These are phyloP conservation scores for Pygathrix nemaeus DNA, from an alignment of 2,113 vertebrate genomes.

Conservation along the genomic window DNA sequence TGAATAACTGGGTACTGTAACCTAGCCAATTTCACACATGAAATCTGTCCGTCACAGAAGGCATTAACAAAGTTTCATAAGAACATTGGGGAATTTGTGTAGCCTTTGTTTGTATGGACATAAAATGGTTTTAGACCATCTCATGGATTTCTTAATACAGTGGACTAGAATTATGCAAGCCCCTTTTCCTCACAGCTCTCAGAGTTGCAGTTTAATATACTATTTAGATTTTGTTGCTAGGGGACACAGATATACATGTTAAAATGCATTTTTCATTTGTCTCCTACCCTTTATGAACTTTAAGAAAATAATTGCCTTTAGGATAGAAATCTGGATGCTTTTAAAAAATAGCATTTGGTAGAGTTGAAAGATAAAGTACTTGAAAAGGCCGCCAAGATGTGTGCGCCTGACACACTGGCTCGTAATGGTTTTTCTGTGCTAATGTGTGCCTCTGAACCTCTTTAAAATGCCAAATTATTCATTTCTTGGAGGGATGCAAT, in stretches of 20 bases:
- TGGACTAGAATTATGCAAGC: not conserved
- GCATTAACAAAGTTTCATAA: rapidly evolving
- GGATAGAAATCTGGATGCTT: constrained; percentile 50
- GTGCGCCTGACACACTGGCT: not conserved
- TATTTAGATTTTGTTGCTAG: not conserved
- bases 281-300: not conserved
- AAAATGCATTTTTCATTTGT: not conserved
- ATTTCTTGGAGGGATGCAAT: not conserved
- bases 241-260: not conserved
- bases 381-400: not conserved
- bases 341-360: not conserved
- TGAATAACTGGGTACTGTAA: too few relatives aligned
- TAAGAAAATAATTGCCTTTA: constrained; percentile 28
- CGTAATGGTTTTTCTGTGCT: not conserved
- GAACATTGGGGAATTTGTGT: not conserved
- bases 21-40: rapidly evolving
- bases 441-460: not conserved
- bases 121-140: not conserved
- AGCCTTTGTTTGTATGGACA: not conserved
- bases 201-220: not conserved
- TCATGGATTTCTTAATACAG: not conserved
- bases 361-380: not conserved
- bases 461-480: not conserved
- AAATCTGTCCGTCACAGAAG: rapidly evolving
- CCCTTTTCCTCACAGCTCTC: too few relatives aligned